Evolutionary conservation across 2,113 vertebrate species (phyloP).

Genomic region (Panthera tigris): DNA sequence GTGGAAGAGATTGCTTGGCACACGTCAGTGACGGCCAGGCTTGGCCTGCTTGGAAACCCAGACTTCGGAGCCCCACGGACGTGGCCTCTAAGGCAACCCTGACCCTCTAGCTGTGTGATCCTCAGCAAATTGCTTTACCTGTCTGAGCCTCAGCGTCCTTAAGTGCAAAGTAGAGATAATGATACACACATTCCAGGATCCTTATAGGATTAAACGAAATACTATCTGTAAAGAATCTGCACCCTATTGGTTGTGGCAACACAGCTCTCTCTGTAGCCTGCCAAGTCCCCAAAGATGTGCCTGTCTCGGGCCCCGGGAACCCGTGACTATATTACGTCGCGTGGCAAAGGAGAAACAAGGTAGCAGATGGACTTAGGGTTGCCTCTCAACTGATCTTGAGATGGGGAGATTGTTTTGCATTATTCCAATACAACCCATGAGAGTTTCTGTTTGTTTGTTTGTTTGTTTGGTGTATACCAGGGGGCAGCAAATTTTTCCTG

Average conservation of each 20-base stretch:
- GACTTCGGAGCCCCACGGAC: background rate
- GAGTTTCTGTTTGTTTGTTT: background rate
- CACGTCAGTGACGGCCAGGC: background rate
- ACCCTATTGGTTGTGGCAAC: background rate
- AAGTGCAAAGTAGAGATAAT: background rate
- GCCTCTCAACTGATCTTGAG: background rate
- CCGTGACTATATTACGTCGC: rapidly evolving
- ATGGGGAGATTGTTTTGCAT: background rate
- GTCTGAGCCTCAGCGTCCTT: background rate
- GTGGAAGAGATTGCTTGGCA: background rate
- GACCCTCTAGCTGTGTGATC: background rate
- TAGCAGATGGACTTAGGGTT: background rate
- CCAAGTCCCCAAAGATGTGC: background rate
- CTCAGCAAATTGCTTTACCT: background rate
- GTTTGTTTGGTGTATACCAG: background rate
- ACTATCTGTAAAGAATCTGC: background rate
- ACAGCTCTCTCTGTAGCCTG: background rate
- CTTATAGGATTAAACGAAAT: background rate
- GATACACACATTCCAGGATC: background rate
- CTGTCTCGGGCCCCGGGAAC: background rate
- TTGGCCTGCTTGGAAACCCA: background rate
- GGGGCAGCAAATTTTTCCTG: background rate
- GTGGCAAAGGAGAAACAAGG: background rate
- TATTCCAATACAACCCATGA: background rate
- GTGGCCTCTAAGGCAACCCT: background rate